Evolutionary conservation across 2,888 invertebrate species (phyloP), one percentile per base, ranked within the genome.

Genomic region (Neuroscelio doddi): DNA sequence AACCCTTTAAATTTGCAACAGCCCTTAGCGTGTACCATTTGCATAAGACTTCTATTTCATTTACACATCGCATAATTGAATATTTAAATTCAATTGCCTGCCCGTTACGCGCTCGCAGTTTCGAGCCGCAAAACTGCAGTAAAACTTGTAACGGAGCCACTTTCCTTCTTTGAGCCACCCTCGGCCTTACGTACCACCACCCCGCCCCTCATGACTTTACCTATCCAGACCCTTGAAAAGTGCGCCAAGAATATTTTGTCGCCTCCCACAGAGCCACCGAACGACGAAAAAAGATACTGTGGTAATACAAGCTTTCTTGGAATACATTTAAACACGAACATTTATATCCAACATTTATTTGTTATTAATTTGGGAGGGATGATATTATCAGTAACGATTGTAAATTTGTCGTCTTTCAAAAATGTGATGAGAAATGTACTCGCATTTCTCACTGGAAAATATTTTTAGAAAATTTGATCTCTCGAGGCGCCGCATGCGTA

Each of bases 21-120:
- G 80, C 82, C 84, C 84, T 82, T 82, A 79, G 81, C 84, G 76
- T 82, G 81, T 80, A 80, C 80, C 78, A 86, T 86, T 86, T 86
- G 86, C 86, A 86, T 86, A 85, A 84, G 86, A 85, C 85, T 86
- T 86, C 86, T 86, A 86, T 86, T 86, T 86, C 86, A 86, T 86
- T 86, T 86, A 85, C 86, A 86, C 85, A 86, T 85, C 85, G 85
- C 85, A 86, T 86, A 85, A 86, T 84, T 81, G 84, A 85, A 85
- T 84, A 84, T 84, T 85, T 85, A 85, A 85, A 85, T 85, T 85
- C 85, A 85, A 85, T 85, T 85, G 85, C 82, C 74, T 70, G 67
- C 74, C 76, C 78, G 79, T 79, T 77, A 82, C 81, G 80, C 81
- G 80, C 80, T 81, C 81, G 79, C 81, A 79, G 80, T 85, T 84